A percentile compares a stretch with the other conserved stretches of the same genome.
phyloP scores from a whole-genome alignment of 92 coral and sea anemone species.

The Desmophyllum pertusum region DNA sequence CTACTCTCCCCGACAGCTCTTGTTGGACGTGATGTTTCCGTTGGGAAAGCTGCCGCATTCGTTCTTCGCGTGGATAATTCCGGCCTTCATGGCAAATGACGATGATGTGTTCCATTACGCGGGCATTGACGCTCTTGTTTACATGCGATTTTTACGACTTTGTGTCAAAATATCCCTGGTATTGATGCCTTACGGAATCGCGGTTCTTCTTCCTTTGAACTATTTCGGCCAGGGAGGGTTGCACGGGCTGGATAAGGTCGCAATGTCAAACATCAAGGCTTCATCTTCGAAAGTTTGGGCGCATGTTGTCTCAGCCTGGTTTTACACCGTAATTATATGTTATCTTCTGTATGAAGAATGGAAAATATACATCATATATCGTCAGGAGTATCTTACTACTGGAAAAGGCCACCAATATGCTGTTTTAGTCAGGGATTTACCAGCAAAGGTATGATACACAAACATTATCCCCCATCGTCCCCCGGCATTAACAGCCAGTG shows the following conservation, averaged over 20 bases:
- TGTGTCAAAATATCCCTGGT: constrained; percentile 78
- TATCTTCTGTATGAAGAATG: constrained; percentile 86
- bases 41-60: constrained; percentile 77
- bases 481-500: not conserved
- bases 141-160: constrained; percentile 79
- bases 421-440: constrained; percentile 85
- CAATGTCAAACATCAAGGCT: constrained; percentile 74
- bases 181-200: constrained; percentile 87
- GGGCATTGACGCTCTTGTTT: constrained; percentile 91
- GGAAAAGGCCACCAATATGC: constrained; percentile 86
- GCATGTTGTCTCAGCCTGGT: constrained; percentile 90
- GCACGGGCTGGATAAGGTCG: constrained; percentile 69
- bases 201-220: constrained; percentile 82
- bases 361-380: constrained; percentile 74
- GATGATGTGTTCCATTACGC: constrained; percentile 85
- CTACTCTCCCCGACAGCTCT: constrained; percentile 88
- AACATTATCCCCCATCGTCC: not conserved
- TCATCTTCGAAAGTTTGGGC: constrained; percentile 79
- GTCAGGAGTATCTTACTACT: constrained; percentile 78
- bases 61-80: constrained; percentile 89
- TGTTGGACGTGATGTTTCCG: constrained; percentile 78
- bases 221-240: constrained; percentile 69
- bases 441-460: constrained; percentile 69
- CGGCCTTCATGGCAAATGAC: constrained; percentile 85
- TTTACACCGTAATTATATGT: constrained; percentile 77